Evolutionary conservation across 2,888 invertebrate genomes (phyloP).

Genomic region (Himalopsyche tibetana): DNA sequence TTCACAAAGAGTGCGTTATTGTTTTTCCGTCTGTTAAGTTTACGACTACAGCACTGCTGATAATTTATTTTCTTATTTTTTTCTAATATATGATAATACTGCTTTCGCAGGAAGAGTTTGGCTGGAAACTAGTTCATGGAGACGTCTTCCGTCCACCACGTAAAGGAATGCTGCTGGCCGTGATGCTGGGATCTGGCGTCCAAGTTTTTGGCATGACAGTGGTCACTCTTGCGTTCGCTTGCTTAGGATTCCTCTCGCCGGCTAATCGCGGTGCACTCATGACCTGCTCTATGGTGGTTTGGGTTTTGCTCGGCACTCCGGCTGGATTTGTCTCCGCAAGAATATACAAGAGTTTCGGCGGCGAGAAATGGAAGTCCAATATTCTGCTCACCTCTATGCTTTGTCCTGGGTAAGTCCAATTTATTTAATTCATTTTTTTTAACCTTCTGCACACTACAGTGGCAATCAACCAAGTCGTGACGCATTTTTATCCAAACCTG

Average conservation of each 20-base stretch:
- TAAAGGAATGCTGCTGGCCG: constrained; percentile 96
- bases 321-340: constrained; percentile 98
- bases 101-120: constrained; percentile 92
- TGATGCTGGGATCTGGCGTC: constrained; percentile 96
- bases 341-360: constrained; percentile 99
- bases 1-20: too few species aligned
- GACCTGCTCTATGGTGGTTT: constrained; percentile 98
- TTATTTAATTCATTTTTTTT: not conserved
- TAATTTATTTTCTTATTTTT: too few species aligned
- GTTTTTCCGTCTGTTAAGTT: too few species aligned
- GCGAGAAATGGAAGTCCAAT: constrained; percentile 99
- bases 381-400: constrained; percentile 97
- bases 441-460: too few species aligned
- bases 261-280: constrained; percentile 98
- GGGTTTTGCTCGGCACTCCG: constrained; percentile 96
- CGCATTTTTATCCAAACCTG: too few species aligned
- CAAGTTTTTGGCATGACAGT: constrained; percentile 96
- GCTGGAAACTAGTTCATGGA: constrained; percentile 99
- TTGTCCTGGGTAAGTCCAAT: constrained; percentile 90
- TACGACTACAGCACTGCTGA: too few species aligned
- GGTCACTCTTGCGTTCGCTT: constrained; percentile 98
- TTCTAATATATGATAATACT: not conserved
- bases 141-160: constrained; percentile 98
- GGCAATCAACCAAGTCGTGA: too few species aligned
- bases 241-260: constrained; percentile 98